phyloP scores from a whole-genome alignment of 1,140 invertebrate species.

The Rhopalosiphum padi region DNA sequence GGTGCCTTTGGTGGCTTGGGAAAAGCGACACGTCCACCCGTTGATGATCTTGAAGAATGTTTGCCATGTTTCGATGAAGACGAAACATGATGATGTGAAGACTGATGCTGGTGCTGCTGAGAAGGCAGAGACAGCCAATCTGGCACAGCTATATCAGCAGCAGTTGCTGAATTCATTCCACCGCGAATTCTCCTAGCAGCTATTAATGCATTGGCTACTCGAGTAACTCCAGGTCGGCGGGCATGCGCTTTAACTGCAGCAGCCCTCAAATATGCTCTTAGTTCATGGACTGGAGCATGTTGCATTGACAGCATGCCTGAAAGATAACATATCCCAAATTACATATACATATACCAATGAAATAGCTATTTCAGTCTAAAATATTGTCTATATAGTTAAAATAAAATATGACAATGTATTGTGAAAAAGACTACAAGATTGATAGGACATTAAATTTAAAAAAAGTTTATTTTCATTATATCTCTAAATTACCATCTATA shows the following conservation, averaged over 20 bases:
- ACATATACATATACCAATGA: not conserved
- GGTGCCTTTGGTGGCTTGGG: conserved; percentile 86
- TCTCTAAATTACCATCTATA: not conserved
- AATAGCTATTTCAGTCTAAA: not conserved
- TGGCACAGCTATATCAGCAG: conserved; percentile 67
- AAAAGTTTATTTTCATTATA: not conserved
- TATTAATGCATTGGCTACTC: conserved; percentile 79
- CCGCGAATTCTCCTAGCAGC: not conserved
- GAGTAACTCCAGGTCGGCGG: conserved; percentile 73
- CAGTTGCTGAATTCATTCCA: not conserved
- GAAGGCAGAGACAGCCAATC: conserved; percentile 77
- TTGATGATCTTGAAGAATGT: conserved; percentile 67
- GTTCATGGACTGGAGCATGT: conserved; percentile 36
- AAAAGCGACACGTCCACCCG: conserved; percentile 80
- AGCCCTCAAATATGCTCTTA: conserved; percentile 22
- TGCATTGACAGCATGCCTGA: conserved; percentile 36
- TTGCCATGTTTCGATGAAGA: conserved; percentile 29
- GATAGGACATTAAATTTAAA: not conserved
- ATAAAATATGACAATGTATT: not conserved
- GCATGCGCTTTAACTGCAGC: conserved; percentile 23
- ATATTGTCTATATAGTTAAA: not conserved
- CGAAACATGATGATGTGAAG: conserved; percentile 16
- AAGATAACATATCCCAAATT: not conserved
- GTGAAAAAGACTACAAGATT: not conserved
- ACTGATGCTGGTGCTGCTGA: conserved; percentile 5